Percentiles rank a stretch among this genome's conserved stretches.
Evolutionary conservation across 2,888 invertebrate species (phyloP).

Genomic region (Hirtodrosophila histrioides): DNA sequence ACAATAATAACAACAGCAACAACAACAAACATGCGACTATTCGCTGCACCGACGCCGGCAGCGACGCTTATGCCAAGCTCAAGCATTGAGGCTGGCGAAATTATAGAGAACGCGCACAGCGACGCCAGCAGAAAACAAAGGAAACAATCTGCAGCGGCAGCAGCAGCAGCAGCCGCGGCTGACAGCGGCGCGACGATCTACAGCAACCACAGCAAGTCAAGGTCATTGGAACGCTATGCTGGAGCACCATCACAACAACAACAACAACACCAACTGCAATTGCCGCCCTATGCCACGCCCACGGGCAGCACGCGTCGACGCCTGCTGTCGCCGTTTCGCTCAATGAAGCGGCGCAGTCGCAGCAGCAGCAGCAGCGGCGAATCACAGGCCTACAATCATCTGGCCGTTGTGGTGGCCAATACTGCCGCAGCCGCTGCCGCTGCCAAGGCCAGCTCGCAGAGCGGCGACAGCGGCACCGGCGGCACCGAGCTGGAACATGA

Average conservation of each 20-base stretch:
- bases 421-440: constrained; percentile 44
- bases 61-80: constrained; percentile 49
- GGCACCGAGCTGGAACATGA: constrained; percentile 82
- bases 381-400: constrained; percentile 61
- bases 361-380: constrained; percentile 82
- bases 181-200: constrained; percentile 43
- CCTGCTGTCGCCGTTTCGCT: constrained; percentile 79
- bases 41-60: constrained; percentile 50
- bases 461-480: constrained; percentile 81
- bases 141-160: constrained; percentile 11
- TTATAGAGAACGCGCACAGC: constrained; percentile 63
- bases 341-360: constrained; percentile 81
- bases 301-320: constrained; percentile 74
- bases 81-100: constrained; percentile 68
- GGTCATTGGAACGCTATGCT: constrained; percentile 81
- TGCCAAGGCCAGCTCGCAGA: constrained; percentile 77
- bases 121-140: constrained; percentile 22
- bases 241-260: constrained; percentile 72
- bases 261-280: constrained; percentile 34
- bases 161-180: constrained; percentile 22
- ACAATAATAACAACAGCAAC: constrained; percentile 5
- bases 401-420: constrained; percentile 61
- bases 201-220: constrained; percentile 75
- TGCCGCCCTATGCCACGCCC: constrained; percentile 71
- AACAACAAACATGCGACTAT: constrained; percentile 58